phyloP scores from a whole-genome alignment of 2,113 vertebrate genomes.

The Cyprinodon brontotheroides region DNA sequence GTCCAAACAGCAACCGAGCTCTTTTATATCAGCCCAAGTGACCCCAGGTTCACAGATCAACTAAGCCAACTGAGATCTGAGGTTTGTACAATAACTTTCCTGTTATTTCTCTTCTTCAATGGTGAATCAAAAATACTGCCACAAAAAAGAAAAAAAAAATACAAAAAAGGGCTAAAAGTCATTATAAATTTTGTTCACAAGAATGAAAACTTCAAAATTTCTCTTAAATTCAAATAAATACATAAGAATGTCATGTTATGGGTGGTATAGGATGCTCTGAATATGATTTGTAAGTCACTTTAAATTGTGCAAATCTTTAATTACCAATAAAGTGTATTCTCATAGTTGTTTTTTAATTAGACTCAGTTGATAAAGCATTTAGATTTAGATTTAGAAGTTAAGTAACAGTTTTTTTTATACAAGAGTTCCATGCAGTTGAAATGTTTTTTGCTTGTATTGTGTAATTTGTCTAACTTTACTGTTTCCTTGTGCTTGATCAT shows the following conservation, averaged over 20 bases:
- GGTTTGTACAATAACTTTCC: conserved; percentile 54
- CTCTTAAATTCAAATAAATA: too few relatives aligned
- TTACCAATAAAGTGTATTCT: background rate
- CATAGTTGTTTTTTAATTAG: background rate
- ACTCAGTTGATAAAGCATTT: background rate
- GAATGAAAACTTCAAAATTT: background rate
- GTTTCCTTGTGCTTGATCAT: background rate
- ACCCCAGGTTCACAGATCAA: conserved; percentile 39
- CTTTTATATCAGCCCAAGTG: conserved; percentile 46
- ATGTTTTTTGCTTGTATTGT: background rate
- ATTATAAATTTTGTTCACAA: background rate
- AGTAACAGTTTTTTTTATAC: background rate
- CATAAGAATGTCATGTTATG: background rate
- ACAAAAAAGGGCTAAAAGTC: background rate
- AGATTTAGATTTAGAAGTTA: background rate
- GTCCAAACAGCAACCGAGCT: conserved; percentile 48
- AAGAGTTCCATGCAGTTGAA: background rate
- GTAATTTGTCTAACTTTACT: background rate
- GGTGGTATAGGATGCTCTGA: background rate
- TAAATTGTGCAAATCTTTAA: background rate
- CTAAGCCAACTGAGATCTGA: conserved; percentile 53
- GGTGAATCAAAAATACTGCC: background rate
- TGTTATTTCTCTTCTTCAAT: conserved; percentile 3
- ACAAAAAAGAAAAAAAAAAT: background rate
- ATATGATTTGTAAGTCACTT: background rate